Evolutionary conservation across 2,113 vertebrate genomes (phyloP).

Genomic region (Neoarius graeffei): DNA sequence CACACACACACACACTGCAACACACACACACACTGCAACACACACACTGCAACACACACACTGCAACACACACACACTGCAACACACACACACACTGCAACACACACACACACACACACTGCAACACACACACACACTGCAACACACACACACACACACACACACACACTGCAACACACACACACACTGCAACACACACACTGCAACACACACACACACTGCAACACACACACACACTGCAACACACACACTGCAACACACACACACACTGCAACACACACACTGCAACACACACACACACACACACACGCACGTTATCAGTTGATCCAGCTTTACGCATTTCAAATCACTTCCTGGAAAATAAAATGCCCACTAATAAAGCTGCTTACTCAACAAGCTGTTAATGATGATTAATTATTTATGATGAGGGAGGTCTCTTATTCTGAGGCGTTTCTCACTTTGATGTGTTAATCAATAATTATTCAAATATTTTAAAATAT

Average conservation of each 20-base stretch:
- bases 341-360: not conserved
- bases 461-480: too few relatives aligned
- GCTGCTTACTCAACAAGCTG: too few relatives aligned
- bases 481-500: too few relatives aligned
- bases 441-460: too few relatives aligned
- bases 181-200: too few relatives aligned
- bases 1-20: not conserved
- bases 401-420: too few relatives aligned
- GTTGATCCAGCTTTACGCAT: not conserved
- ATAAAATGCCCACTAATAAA: not conserved
- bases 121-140: not conserved
- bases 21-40: not conserved
- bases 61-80: not conserved
- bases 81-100: not conserved
- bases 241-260: not conserved
- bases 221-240: not conserved
- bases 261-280: not conserved
- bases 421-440: too few relatives aligned
- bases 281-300: not conserved
- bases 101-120: not conserved
- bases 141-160: constrained; percentile 2
- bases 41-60: constrained; percentile 7
- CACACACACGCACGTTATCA: not conserved
- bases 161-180: not conserved
- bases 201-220: not conserved